A percentile compares a stretch with the other conserved stretches of the same genome.
phyloP scores from a whole-genome alignment of 2,888 invertebrate genomes.

The Digitonthophagus gazella region DNA sequence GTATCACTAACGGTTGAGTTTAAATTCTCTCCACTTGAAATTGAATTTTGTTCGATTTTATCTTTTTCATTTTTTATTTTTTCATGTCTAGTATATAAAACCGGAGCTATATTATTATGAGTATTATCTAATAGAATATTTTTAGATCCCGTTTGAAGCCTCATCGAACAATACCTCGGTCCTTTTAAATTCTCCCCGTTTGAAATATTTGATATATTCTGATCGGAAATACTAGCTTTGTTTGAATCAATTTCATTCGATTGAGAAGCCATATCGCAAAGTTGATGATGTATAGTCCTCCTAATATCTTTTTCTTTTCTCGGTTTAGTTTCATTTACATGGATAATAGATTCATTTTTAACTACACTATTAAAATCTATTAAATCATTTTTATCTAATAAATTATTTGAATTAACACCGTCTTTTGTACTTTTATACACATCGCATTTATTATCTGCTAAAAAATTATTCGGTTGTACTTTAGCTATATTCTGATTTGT shows the following conservation, averaged over 20 bases:
- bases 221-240: constrained; percentile 33
- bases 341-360: neutral
- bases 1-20: constrained; percentile 33
- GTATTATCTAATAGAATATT: constrained; percentile 79
- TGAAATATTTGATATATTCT: neutral
- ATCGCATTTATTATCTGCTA: constrained; percentile 36
- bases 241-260: constrained; percentile 35
- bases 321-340: neutral
- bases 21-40: constrained; percentile 35
- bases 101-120: constrained; percentile 68
- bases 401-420: constrained; percentile 2
- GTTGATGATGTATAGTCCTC: constrained; percentile 31
- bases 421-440: constrained; percentile 4
- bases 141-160: constrained; percentile 74
- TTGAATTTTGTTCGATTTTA: constrained; percentile 31
- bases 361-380: neutral
- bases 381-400: neutral
- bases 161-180: constrained; percentile 73
- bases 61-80: constrained; percentile 29
- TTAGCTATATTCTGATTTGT: constrained; percentile 34
- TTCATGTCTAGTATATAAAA: constrained; percentile 63
- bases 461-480: constrained; percentile 49
- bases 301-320: neutral
- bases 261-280: constrained; percentile 36
- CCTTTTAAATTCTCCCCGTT: constrained; percentile 48